Evolutionary conservation across 1,140 invertebrate species (phyloP), one percentile per base, ranked within the genome.

Genomic region (Lycorma delicatula): DNA sequence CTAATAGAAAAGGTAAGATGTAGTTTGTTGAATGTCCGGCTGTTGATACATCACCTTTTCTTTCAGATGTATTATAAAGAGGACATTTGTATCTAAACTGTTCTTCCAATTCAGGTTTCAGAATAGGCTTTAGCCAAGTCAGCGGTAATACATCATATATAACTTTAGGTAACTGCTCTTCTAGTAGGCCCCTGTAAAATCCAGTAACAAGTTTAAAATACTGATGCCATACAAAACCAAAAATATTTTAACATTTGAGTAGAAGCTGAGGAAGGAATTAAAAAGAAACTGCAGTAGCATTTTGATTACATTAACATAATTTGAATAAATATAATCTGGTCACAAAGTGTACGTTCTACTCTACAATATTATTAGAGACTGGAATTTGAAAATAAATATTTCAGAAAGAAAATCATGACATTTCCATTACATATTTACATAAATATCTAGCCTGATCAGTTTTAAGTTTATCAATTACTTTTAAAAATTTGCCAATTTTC

Each of bases 11-110:
- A 1, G 85, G 83, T 38, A 93, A 71, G 0, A 95, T 87, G 73
- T 88, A 95, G 75, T 95, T 94, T 0, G 91, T 92, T 0, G 90
- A 93, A 73, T 94, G 91, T 1, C 92, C 91, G 0, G 91, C 93
- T 1, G 91, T 94, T 44, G 89, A 91, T 11, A 87, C 72, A 56
- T 83, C 81, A 7, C 91, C 90, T 65, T 83, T 82, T 59, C 92
- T 78, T 60, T 87, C 90, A 13, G 86, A 84, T 0, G 92, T 94
- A 68, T 93, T 93, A 70, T 94, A 95, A 1, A 94, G 74, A 3
- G 91, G 91, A 70, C 87, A 91, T 57, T 76, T 77, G 66, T 93
- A 94, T 46, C 85, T 1, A 83, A 83, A 61, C 12, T 56, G 60
- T 41, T 60, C 61, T 13, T 62, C 55, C 11, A 72, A 67, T 7